Base-by-base conservation (phyloP, 1,140 invertebrate genomes). In the Pseudomyrmex pallidus region DNA sequence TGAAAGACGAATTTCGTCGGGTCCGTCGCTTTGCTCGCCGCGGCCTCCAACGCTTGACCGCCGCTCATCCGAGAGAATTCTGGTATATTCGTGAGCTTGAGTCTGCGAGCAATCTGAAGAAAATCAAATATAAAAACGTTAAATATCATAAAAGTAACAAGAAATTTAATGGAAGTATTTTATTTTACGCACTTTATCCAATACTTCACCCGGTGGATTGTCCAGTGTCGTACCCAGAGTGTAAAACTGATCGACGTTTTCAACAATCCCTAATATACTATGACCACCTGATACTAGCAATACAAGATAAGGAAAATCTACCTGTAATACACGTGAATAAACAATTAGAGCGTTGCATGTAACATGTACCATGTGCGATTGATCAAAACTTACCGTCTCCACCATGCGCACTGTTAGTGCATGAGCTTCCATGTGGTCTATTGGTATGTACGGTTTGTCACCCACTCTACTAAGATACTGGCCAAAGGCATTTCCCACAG, bases 341-440 rank as follows among this genome's bases (percentile, higher is more conserved):
- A 87, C 63, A 82, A 61, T 25, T 67, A 5, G 35, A 35, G 0
- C 52, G 4, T 17, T 56, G 50, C 13, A 20, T 15, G 17, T 10
- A 22, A 46, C n/a, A 52, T 66, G 50, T 17, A n/a, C 68, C 25
- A 50, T 20, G 48, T 50, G 13, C 15, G 57, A 59, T 25, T 52
- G 22, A 10, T 2, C 46, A 13, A 54, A 17, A 85, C 73, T 85
- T 92, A 95, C 95, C 94, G 95, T 93, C 80, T 96, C 87, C 1
- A 95, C 91, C 95, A 99, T 97, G 91, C 98, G 95, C 15, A 95
- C 96, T 22, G 97, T 98, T 73, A 99, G 93, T n/a, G 99, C 98
- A 96, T 99, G 99, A 9, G 99, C 99, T 96, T 99, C 97, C 99
- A 99, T 99, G 89, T 99, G 99, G 95, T 99, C 99, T 89, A 99